Evolutionary conservation across 2,113 vertebrate species (phyloP), one percentile per base, ranked within the genome.

Genomic region (Tor tambroides): DNA sequence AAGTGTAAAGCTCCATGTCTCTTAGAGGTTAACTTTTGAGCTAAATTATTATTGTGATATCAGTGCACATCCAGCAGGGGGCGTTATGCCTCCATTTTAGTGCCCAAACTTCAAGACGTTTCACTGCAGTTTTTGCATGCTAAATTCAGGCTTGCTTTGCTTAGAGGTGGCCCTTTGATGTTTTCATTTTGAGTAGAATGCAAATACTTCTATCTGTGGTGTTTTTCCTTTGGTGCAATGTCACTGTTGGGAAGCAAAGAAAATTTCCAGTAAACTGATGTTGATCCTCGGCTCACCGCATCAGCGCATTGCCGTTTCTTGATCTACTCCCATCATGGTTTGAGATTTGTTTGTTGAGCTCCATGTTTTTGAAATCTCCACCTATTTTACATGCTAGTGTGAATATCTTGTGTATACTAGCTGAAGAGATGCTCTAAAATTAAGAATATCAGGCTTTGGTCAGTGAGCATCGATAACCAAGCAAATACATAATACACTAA

Each of bases 241-340:
- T 35, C 77, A 23, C 9, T 17, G 54, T 61, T 59, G 21, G 11
- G 1, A 41, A 61, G 30, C 32, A 17, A 63, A 61, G 2, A 6
- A 61, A 4, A 41, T 80, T 26, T 61, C 54, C 32, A 63, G 56
- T 80, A 80, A 80, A 80, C 26, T 41, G 78, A 7, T 80, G 35
- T 80, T 86, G 65, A 51, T 78, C 41, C n/a, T 63, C 9, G n/a
- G 38, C 19, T 67, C 6, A n/a, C 74, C 49, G 56, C 74, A 43
- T 41, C 75, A 75, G 43, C 7, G 21, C 38, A 46, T 14, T 85
- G 72, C 26, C 49, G 72, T 61, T 65, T 59, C 83, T 71, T 71
- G 32, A 71, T 21, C 67, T 71, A 19, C 19, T 2, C 10, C 32
- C 32, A 71, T 32, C 6, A 7, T 67, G 6, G 26, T 15, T 30